These are phyloP conservation scores for Decapterus maruadsi DNA, from an alignment of 2,797 vertebrate genomes.

Conservation along the genomic window DNA sequence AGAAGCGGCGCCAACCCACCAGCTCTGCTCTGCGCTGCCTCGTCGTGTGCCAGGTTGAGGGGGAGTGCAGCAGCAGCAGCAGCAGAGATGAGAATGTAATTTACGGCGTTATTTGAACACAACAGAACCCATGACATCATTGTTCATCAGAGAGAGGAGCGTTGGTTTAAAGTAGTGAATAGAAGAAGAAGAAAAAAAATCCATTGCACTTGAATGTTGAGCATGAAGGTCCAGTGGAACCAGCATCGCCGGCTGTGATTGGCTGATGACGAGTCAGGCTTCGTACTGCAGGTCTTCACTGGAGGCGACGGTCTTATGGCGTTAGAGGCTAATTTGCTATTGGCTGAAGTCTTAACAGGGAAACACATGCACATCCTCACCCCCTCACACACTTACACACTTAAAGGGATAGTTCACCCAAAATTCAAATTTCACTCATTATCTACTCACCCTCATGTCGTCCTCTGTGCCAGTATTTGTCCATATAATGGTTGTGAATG, in stretches of 20 bases:
- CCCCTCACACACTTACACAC: not conserved
- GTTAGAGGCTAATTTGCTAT: constrained; percentile 68
- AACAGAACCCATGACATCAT: not conserved
- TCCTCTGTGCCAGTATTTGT: too few species aligned
- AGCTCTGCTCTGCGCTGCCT: too few species aligned
- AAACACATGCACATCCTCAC: constrained; percentile 48
- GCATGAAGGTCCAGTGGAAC: constrained; percentile 34
- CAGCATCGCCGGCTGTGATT: not conserved
- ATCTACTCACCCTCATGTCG: too few species aligned
- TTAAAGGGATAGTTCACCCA: too few species aligned
- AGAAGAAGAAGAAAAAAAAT: too few species aligned
- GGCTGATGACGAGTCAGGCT: constrained; percentile 20
- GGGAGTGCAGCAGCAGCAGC: not conserved
- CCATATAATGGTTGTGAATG: too few species aligned
- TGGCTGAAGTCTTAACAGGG: constrained; percentile 61
- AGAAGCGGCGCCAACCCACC: not conserved
- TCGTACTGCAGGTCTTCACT: constrained; percentile 26
- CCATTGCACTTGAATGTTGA: not conserved
- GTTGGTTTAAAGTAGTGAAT: too few species aligned
- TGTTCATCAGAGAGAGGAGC: not conserved
- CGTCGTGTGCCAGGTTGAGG: not conserved
- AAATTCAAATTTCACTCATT: too few species aligned
- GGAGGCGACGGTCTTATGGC: constrained; percentile 64
- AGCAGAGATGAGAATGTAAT: not conserved
- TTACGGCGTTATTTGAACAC: constrained; percentile 2